phyloP scores from a whole-genome alignment of 2,113 vertebrate genomes.

The Cervus canadensis region DNA sequence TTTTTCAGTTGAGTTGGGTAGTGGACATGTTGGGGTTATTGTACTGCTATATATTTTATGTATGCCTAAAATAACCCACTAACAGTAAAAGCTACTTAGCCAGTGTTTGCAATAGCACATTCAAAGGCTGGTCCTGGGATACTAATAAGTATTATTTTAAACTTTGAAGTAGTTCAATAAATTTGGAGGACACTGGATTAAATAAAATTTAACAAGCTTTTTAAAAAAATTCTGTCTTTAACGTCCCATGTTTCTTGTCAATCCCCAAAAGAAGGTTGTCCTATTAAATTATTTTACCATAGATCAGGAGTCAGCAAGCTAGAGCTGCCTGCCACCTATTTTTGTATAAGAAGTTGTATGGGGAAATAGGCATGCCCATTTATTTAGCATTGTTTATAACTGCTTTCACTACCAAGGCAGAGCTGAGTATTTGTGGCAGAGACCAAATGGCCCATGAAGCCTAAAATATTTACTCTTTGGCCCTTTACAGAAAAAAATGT shows the following conservation, averaged over 20 bases:
- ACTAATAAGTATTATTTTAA: not conserved
- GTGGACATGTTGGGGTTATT: not conserved
- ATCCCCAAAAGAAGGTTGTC: not conserved
- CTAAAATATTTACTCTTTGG: not conserved
- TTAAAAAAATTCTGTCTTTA: not conserved
- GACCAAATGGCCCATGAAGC: not conserved
- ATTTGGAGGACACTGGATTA: not conserved
- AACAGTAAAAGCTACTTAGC: not conserved
- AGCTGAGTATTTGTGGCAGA: not conserved
- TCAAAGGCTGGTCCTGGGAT: not conserved
- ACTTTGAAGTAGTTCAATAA: not conserved
- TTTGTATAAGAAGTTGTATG: not conserved
- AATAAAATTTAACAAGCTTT: slow-evolving; percentile 4
- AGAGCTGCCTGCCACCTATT: not conserved
- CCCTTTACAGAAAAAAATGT: not conserved
- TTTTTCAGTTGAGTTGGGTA: not conserved
- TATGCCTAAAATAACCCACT: not conserved
- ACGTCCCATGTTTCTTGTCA: not conserved
- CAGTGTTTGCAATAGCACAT: not conserved
- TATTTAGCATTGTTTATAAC: not conserved
- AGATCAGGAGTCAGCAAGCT: not conserved
- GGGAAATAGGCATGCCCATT: not conserved
- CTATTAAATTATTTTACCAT: not conserved
- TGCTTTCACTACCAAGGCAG: not conserved
- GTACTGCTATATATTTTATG: not conserved